Evolutionary conservation across 2,888 invertebrate species (phyloP).

Genomic region (Ochropacha duplaris): DNA sequence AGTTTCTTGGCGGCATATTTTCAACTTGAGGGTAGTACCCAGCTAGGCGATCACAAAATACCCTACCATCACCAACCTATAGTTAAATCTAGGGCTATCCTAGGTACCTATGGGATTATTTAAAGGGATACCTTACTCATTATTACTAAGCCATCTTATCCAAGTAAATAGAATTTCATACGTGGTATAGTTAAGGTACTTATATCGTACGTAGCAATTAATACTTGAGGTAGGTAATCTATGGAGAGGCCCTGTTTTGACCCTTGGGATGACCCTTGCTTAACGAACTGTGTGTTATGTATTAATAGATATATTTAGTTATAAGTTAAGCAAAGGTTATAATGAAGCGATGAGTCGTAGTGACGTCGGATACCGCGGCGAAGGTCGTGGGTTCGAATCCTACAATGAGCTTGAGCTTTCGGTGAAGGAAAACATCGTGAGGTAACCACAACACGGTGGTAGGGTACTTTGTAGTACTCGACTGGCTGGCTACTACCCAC

Average conservation of each 20-base stretch:
- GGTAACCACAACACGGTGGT: too few species aligned
- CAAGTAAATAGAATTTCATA: constrained; percentile 18
- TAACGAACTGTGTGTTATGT: constrained; percentile 58
- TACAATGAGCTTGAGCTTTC: too few species aligned
- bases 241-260: constrained; percentile 38
- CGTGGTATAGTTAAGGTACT: constrained; percentile 17
- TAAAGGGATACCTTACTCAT: constrained; percentile 9
- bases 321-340: neutral
- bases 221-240: constrained; percentile 50
- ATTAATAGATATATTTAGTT: constrained; percentile 34
- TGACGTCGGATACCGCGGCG: too few species aligned
- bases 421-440: too few species aligned
- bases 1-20: too few species aligned
- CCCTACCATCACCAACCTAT: too few species aligned
- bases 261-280: constrained; percentile 68
- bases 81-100: neutral
- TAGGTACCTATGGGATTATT: neutral
- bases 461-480: too few species aligned
- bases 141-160: constrained; percentile 15
- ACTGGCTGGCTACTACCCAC: too few species aligned
- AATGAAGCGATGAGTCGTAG: too few species aligned
- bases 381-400: too few species aligned
- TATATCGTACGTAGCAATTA: constrained; percentile 52
- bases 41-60: too few species aligned
- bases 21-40: too few species aligned